These are phyloP conservation scores for Pituophis catenifer DNA, from an alignment of 2,113 vertebrate species.

Conservation along the genomic window DNA sequence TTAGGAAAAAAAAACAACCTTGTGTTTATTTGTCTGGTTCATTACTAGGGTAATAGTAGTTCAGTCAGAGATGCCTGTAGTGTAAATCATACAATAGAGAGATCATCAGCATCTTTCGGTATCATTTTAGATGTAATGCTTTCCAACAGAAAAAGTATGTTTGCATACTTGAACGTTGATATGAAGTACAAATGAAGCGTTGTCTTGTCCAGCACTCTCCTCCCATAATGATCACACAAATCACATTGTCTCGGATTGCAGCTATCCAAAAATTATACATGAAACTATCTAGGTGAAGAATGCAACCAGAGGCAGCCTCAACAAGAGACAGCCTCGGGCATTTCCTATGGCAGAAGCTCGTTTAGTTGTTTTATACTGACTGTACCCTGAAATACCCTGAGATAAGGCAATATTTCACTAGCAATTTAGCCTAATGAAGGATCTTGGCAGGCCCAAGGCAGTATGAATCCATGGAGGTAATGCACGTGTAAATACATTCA, in stretches of 20 bases:
- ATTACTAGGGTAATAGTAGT: background rate
- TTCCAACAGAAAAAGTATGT: background rate
- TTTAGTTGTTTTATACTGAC: background rate
- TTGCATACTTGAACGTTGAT: background rate
- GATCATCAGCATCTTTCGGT: background rate
- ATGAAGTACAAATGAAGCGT: background rate
- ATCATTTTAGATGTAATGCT: background rate
- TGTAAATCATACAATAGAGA: background rate
- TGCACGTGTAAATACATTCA: background rate
- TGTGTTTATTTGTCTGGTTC: background rate
- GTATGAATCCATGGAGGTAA: background rate
- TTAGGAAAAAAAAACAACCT: background rate
- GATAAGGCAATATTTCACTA: background rate
- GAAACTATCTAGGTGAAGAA: background rate
- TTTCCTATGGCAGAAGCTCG: background rate
- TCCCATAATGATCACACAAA: background rate
- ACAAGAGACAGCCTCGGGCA: background rate
- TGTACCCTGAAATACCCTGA: background rate
- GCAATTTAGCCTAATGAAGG: background rate
- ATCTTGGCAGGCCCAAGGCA: background rate
- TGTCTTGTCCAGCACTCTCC: background rate
- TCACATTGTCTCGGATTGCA: background rate
- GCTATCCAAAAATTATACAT: background rate
- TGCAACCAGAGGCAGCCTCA: background rate
- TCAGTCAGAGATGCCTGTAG: background rate